These are phyloP conservation scores for Mycetomoellerius zeteki DNA, from an alignment of 1,140 invertebrate species.

Conservation along the genomic window DNA sequence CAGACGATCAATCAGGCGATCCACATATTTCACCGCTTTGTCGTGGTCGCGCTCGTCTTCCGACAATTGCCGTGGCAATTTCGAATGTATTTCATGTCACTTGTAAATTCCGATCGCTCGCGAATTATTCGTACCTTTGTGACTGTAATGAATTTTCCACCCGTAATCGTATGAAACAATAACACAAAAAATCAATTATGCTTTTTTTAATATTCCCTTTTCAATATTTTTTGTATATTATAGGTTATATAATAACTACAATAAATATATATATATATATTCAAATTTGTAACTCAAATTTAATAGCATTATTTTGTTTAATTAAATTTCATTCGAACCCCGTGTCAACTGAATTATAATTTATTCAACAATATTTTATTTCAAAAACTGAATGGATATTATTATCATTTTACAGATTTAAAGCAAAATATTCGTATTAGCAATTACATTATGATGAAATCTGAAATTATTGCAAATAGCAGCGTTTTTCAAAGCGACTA, in stretches of 20 bases:
- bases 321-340: conserved; percentile 12
- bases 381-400: background rate
- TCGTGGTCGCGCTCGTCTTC: conserved; percentile 26
- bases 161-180: background rate
- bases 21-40: conserved; percentile 52
- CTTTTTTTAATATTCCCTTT: background rate
- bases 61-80: background rate
- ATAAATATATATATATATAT: too few species aligned
- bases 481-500: conserved; percentile 29
- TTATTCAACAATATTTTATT: conserved; percentile 24
- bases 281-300: background rate
- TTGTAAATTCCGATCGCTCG: conserved; percentile 5
- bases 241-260: background rate
- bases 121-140: background rate
- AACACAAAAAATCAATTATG: background rate
- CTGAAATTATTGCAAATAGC: conserved; percentile 15
- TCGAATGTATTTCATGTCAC: conserved; percentile 2
- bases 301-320: background rate
- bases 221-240: background rate
- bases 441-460: conserved; percentile 26
- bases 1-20: conserved; percentile 57
- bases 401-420: conserved; percentile 31
- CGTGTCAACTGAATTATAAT: background rate
- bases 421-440: conserved; percentile 30
- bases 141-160: conserved; percentile 4